A percentile compares a stretch with the other conserved stretches of the same genome.
These are phyloP conservation scores for Hecatera dysodea DNA, from an alignment of 2,888 invertebrate species.

Conservation along the genomic window DNA sequence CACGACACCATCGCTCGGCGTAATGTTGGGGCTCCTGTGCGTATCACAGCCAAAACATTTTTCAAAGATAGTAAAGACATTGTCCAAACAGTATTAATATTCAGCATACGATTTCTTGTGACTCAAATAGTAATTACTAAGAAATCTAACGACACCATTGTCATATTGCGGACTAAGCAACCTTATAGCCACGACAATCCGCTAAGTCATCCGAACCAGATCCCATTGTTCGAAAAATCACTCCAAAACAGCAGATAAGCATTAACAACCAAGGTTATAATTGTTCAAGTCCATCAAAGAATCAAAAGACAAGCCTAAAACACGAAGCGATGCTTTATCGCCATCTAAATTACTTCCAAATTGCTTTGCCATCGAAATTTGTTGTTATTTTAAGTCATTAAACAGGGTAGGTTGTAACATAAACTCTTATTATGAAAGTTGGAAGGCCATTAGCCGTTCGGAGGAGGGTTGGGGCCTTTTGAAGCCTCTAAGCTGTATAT, in stretches of 20 bases:
- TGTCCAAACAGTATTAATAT: background rate
- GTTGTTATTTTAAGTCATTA: conserved; percentile 71
- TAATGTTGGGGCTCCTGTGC: background rate
- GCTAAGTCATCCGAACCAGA: conserved; percentile 14
- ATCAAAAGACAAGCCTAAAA: conserved; percentile 54
- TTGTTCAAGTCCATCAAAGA: conserved; percentile 54
- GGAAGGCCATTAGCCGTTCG: conserved; percentile 68
- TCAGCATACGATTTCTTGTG: background rate
- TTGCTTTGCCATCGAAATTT: conserved; percentile 67
- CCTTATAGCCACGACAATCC: background rate
- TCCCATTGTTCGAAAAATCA: conserved; percentile 19
- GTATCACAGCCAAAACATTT: background rate
- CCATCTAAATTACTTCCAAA: conserved; percentile 66
- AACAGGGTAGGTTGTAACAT: conserved; percentile 66
- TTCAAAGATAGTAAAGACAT: background rate
- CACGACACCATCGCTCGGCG: background rate
- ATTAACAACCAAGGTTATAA: conserved; percentile 46
- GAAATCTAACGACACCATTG: background rate
- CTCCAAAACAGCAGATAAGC: conserved; percentile 22
- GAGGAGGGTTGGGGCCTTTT: conserved; percentile 56
- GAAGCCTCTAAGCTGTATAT: conserved; percentile 69
- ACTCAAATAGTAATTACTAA: background rate
- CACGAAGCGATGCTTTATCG: conserved; percentile 55
- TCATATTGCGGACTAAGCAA: background rate
- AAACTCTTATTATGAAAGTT: conserved; percentile 74